Base-by-base conservation (phyloP, 2,113 vertebrate species). In the Lichenostomus cassidix region DNA sequence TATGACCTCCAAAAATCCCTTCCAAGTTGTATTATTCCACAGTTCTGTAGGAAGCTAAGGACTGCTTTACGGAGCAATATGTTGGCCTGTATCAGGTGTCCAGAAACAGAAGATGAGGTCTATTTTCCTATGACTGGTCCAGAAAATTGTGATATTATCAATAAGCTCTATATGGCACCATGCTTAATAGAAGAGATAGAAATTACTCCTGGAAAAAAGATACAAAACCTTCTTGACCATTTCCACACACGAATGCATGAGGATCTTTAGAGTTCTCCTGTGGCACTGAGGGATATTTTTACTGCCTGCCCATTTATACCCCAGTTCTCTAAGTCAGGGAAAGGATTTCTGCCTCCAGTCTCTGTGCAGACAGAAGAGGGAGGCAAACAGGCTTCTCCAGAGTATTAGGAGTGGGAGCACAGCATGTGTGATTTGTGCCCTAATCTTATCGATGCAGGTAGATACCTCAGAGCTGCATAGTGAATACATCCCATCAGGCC, bases 241-340 rank as follows among this genome's bases (percentile, higher is more conserved):
- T 83, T 46, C 33, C 73, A 64, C 52, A 70, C 15, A 44, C 0
- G 1, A 74, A 16, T 39, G 35, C 39, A 59, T 0, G 1, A 79
- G 23, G 62, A 35, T 59, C 39, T 53, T 58, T 20, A n/a, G 3
- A 68, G 60, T 18, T 46, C 35, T 87, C 39, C 35, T 60, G 18
- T 24, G 41, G 39, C 35, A 58, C 20, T 16, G 12, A 74, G 16
- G 11, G 64, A 4, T 52, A 35, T 50, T 90, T 87, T 75, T 77
- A 59, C 68, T 42, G 47, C 29, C 53, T 83, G 27, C 23, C 23
- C 46, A 39, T 68, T 75, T 71, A 71, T 35, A 84, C 6, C 4
- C 7, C 70, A 47, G 17, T 37, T 73, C 56, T 37, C 31, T 24
- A 64, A 42, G 41, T 10, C 21, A 31, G n/a, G 22, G 55, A 83